These are phyloP conservation scores for Lepeophtheirus salmonis DNA, from an alignment of 1,140 invertebrate genomes.

Conservation along the genomic window DNA sequence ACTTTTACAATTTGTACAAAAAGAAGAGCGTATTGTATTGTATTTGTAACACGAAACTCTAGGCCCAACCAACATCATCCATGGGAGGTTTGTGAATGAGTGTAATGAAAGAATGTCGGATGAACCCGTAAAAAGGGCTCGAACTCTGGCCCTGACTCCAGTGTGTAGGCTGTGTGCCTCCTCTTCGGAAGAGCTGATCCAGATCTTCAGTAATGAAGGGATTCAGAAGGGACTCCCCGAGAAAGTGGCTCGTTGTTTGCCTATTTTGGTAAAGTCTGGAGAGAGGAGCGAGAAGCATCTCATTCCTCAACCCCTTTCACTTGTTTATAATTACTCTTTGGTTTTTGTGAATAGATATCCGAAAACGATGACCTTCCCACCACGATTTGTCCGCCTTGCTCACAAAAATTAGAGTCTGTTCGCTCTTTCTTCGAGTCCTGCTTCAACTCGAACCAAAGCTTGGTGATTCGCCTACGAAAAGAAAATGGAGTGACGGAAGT, in stretches of 20 bases:
- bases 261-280: background rate
- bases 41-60: background rate
- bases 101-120: background rate
- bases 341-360: background rate
- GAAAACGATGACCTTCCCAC: background rate
- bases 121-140: background rate
- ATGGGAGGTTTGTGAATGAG: too few species aligned
- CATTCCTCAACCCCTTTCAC: background rate
- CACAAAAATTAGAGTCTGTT: background rate
- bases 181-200: background rate
- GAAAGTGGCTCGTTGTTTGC: background rate
- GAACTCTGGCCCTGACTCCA: too few species aligned
- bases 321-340: background rate
- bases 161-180: background rate
- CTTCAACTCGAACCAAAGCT: background rate
- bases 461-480: background rate
- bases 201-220: background rate
- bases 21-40: background rate
- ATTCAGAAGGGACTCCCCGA: background rate
- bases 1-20: background rate
- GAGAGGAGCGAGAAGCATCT: background rate
- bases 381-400: background rate
- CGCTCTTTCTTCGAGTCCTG: background rate
- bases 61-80: background rate
- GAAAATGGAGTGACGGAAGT: background rate